Conservation (phyloP, 2,888 invertebrate species). For the Drosophila diplacantha region DNA sequence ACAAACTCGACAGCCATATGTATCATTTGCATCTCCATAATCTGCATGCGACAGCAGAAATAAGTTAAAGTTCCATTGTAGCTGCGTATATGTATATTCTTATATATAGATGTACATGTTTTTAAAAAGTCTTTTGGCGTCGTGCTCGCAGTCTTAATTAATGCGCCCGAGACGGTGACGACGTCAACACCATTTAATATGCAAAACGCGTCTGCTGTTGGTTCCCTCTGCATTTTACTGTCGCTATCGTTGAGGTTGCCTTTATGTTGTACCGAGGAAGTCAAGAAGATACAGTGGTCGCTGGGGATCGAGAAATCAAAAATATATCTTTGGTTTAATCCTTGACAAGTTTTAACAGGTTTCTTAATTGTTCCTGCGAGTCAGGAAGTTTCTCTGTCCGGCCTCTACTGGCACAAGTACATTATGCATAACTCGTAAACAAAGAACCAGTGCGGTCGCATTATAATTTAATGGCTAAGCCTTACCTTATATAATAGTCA, state of each 20-base stretch:
- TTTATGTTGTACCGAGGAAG: conserved; percentile 7
- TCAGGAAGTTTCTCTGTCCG: no score
- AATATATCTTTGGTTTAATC: not conserved
- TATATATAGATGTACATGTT: conserved; percentile 11
- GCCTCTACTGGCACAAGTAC: no score
- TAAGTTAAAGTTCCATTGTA: conserved; percentile 62
- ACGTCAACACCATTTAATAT: conserved; percentile 47
- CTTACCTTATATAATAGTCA: not conserved
- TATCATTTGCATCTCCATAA: conserved; percentile 52
- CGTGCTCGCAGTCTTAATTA: conserved; percentile 55
- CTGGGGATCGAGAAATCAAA: not conserved
- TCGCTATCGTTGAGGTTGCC: conserved; percentile 19
- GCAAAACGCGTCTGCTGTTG: conserved; percentile 52
- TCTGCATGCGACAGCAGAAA: conserved; percentile 42
- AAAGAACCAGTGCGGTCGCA: no score
- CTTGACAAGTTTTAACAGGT: not conserved
- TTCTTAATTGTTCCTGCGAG: no score
- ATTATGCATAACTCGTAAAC: no score
- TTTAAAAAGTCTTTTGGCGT: conserved; percentile 37
- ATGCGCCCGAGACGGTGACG: conserved; percentile 45
- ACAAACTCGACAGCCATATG: conserved; percentile 39
- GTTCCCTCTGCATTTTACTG: conserved; percentile 27
- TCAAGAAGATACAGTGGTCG: not conserved
- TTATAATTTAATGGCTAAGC: no score
- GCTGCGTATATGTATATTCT: conserved; percentile 20